Evolutionary conservation across 2,113 vertebrate genomes (phyloP), one percentile per base, ranked within the genome.

Genomic region (Psophia crepitans): DNA sequence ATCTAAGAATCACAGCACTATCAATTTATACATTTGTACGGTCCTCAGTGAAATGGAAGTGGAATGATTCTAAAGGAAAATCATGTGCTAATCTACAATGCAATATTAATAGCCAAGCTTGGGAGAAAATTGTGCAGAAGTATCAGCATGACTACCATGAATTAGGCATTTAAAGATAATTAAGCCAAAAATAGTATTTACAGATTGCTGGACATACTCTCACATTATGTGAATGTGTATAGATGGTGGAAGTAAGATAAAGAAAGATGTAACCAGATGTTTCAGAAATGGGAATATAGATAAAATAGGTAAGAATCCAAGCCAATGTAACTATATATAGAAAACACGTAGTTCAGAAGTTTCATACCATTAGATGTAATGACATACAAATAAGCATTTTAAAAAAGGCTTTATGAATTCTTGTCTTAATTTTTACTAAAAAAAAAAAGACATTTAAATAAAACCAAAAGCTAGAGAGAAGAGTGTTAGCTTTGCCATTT

Each of bases 11-110:
- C 84, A 91, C 89, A 90, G 82, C 75, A 83, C 43, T 70, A 81
- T 89, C 80, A 96, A 68, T 93, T 96, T 95, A 73, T 94, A 88
- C 12, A 16, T 96, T 93, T 95, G 53, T 90, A 86, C 49, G 82
- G 53, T 89, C 64, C 64, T 95, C 95, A 90, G 35, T 75, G 75
- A 94, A 84, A 92, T 73, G 66, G 57, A 93, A 95, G 82, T 48
- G 28, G 57, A 89, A 69, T 66, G 70, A 84, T 82, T 94, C 53
- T 48, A 89, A 94, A 89, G 65, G 75, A 90, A 94, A 96, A 89
- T 76, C 32, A 81, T 73, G 44, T 58, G 65, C 51, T 87, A 65
- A 84, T 87, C 32, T 95, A 87, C 65, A 89, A 58, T 33, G 37
- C 32, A 89, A 84, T 87, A 87, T 89, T 93, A 87, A 90, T 44